A percentile compares a stretch with the other conserved stretches of the same genome.
Evolutionary conservation across 1,140 invertebrate genomes (phyloP).

Genomic region (Drosophila sp.): DNA sequence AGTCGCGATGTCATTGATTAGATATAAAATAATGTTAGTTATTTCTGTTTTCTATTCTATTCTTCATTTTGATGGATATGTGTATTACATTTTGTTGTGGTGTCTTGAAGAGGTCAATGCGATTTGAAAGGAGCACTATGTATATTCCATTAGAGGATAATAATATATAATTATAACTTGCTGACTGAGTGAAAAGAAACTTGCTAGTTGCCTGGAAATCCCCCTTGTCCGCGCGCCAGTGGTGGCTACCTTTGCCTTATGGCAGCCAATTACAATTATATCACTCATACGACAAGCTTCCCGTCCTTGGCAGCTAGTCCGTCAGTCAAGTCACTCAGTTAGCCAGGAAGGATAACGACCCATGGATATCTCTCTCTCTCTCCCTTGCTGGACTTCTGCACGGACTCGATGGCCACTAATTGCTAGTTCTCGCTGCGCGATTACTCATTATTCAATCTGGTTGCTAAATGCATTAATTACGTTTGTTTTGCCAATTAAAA

Average conservation of each 20-base stretch:
- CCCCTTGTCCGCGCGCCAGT: neutral
- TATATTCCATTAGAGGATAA: too few species aligned
- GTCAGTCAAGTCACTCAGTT: slow-evolving; percentile 8
- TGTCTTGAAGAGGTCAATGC: too few species aligned
- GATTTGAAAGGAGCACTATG: too few species aligned
- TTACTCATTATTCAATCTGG: slow-evolving; percentile 75
- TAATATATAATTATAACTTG: too few species aligned
- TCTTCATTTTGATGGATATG: too few species aligned
- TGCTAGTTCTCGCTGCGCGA: slow-evolving; percentile 31
- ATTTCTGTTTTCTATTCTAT: too few species aligned
- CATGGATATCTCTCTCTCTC: neutral
- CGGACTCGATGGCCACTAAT: slow-evolving; percentile 13
- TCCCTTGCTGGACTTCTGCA: neutral
- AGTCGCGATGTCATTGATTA: too few species aligned
- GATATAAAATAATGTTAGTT: too few species aligned
- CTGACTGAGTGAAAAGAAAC: too few species aligned
- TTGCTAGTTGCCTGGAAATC: neutral
- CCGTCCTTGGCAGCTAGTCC: slow-evolving; percentile 15
- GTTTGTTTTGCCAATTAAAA: slow-evolving; percentile 74
- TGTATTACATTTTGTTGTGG: too few species aligned
- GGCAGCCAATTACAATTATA: slow-evolving; percentile 49
- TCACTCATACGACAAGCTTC: slow-evolving; percentile 48
- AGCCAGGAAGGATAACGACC: slow-evolving; percentile 14
- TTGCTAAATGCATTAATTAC: slow-evolving; percentile 74
- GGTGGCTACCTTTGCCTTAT: slow-evolving; percentile 4